A percentile compares a stretch with the other conserved stretches of the same genome.
phyloP scores from a whole-genome alignment of 2,888 invertebrate species.

The Oasisia sp. region DNA sequence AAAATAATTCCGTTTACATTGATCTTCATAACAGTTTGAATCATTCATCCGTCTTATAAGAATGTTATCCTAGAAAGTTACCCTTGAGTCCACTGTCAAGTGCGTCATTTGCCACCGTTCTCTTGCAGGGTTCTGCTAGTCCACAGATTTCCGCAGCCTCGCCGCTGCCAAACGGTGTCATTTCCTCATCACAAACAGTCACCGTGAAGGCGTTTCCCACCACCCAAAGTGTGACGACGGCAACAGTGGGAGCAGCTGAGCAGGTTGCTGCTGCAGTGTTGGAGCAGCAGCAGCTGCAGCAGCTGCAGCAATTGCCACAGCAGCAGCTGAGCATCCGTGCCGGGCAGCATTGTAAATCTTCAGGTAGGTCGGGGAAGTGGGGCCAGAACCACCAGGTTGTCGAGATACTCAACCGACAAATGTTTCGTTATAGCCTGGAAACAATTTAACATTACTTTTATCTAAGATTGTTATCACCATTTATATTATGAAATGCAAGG shows the following conservation, averaged over 20 bases:
- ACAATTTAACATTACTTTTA: no score
- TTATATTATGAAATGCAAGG: no score
- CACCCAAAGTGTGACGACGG: background rate
- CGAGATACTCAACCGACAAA: no score
- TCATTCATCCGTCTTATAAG: no score
- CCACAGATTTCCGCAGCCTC: slow-evolving; percentile 10
- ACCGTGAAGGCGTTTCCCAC: background rate
- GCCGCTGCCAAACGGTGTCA: background rate
- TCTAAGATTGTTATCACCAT: no score
- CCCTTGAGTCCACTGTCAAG: background rate
- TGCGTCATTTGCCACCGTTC: background rate
- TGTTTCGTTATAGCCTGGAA: no score
- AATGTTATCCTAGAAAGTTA: background rate
- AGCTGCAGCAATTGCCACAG: background rate
- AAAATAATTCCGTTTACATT: no score
- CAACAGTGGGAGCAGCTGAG: background rate
- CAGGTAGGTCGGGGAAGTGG: background rate
- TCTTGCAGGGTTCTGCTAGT: background rate
- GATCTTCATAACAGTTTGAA: no score
- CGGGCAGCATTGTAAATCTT: background rate
- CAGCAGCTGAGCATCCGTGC: background rate
- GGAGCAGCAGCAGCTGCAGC: background rate
- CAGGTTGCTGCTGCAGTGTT: background rate
- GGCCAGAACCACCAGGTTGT: background rate
- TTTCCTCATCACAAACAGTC: background rate